Evolutionary conservation across 64 coral and sea anemone species (phyloP), one percentile per base, ranked within the genome.

Genomic region (Stylophora pistillata): DNA sequence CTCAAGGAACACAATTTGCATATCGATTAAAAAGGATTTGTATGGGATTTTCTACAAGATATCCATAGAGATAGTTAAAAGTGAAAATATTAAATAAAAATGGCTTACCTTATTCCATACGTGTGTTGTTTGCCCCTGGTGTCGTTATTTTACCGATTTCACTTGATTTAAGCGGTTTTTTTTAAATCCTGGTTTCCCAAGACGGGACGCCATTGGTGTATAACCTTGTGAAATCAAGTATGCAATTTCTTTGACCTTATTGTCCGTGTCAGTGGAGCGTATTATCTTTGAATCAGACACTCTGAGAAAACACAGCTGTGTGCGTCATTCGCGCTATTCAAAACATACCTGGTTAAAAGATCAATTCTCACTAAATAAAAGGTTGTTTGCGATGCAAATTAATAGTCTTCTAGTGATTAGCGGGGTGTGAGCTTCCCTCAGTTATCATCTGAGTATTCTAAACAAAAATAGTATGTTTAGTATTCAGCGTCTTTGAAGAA

Each of bases 361-460:
- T 68, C 64, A 68, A 68, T 0, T 25, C 2, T 26, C 64, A n/a
- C 17, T 2, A 15, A 60, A 18, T 18, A 15, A 60, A 12, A 68
- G 21, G 14, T 23, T 82, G 58, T n/a, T 82, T n/a, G 20, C 31
- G 65, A 80, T 82, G 79, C 79, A 82, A 82, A 82, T 82, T 30
- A 65, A 30, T 1, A 68, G 26, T 26, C 10, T 25, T n/a, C n/a
- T 25, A 68, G 20, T 26, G 0, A 68, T 68, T 68, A n/a, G 26
- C 21, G 17, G 5, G 7, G 17, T 7, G 17, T 64, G 61, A 20
- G 61, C 64, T 21, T 68, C 21, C 26, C 20, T 12, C 26, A 27
- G 12, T 68, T 9, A n/a, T 9, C 64, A 25, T 2, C 23, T 68
- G 20, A 11, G 5, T 68, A 68, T 68, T 68, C 5, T 11, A 68